Percentiles rank a stretch among this genome's conserved stretches.
Conservation (phyloP, 1,140 invertebrate genomes). For the Teleogryllus occipitalis region DNA sequence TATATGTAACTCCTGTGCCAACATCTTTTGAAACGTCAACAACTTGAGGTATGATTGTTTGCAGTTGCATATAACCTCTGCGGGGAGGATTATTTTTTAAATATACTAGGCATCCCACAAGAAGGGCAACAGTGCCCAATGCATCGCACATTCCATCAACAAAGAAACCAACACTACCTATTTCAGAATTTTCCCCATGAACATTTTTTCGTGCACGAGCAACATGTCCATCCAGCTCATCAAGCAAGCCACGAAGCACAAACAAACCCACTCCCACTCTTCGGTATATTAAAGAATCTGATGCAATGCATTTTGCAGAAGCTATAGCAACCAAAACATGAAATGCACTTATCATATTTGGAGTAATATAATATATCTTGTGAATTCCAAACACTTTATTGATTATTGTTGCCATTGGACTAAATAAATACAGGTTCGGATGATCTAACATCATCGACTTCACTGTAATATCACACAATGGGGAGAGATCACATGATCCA, state of each 20-base stretch:
- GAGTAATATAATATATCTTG: constrained; percentile 54
- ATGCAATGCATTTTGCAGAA: constrained; percentile 58
- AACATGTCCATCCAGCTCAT: constrained; percentile 71
- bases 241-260: constrained; percentile 64
- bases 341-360: constrained; percentile 66
- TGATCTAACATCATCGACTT: constrained; percentile 67
- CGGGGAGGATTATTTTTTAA: constrained; percentile 58
- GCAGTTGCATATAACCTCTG: constrained; percentile 54
- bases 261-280: constrained; percentile 62
- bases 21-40: constrained; percentile 41
- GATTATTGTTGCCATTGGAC: constrained; percentile 56
- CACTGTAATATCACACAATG: constrained; percentile 62
- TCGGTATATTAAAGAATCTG: constrained; percentile 53
- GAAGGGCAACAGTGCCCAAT: constrained; percentile 57
- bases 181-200: constrained; percentile 58
- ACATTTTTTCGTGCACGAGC: constrained; percentile 59
- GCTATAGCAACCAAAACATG: constrained; percentile 62
- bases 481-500: constrained; percentile 53
- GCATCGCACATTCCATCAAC: constrained; percentile 66
- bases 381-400: constrained; percentile 52
- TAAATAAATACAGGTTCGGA: constrained; percentile 65
- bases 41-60: constrained; percentile 37
- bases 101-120: constrained; percentile 54
- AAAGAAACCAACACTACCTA: constrained; percentile 60
- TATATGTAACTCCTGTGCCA: constrained; percentile 45